phyloP scores from a whole-genome alignment of 2,113 vertebrate genomes.

The Gobius niger region DNA sequence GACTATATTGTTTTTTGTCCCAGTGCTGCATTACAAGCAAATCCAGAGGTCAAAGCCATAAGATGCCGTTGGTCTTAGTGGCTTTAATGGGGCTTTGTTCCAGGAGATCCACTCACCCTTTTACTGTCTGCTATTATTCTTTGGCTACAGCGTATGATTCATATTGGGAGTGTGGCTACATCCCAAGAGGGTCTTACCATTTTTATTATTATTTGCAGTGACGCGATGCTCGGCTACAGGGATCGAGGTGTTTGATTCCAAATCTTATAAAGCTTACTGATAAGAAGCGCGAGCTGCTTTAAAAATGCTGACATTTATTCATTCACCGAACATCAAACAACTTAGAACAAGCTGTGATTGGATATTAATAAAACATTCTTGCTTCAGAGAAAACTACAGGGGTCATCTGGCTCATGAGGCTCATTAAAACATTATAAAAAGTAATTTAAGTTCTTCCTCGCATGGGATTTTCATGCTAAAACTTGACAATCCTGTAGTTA shows the following conservation, averaged over 20 bases:
- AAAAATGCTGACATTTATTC: conserved; percentile 31
- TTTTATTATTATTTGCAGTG: conserved; percentile 29
- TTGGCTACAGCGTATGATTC: conserved; percentile 43
- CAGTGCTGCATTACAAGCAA: conserved; percentile 22
- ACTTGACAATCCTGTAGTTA: too few species aligned
- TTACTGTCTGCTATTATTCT: conserved; percentile 39
- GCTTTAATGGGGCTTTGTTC: conserved; percentile 24
- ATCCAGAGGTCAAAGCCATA: conserved; percentile 24
- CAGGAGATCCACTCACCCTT: conserved; percentile 33
- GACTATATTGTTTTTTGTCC: too few species aligned
- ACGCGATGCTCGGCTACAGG: conserved; percentile 25
- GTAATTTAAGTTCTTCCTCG: background rate
- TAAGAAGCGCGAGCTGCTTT: conserved; percentile 7
- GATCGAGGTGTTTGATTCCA: conserved; percentile 56
- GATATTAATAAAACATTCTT: conserved; percentile 24
- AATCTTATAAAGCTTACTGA: conserved; percentile 40
- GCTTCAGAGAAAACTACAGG: conserved; percentile 11
- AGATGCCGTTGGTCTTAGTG: background rate
- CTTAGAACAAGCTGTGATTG: background rate
- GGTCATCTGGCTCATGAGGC: background rate
- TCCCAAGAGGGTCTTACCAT: conserved; percentile 45
- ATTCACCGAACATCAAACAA: conserved; percentile 21
- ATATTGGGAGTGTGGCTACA: conserved; percentile 47
- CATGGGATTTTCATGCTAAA: too few species aligned
- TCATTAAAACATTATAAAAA: conserved; percentile 1